Percentiles rank a stretch among this genome's conserved stretches.
Conservation (phyloP, 2,888 invertebrate species). For the Palloptera scutellata region DNA sequence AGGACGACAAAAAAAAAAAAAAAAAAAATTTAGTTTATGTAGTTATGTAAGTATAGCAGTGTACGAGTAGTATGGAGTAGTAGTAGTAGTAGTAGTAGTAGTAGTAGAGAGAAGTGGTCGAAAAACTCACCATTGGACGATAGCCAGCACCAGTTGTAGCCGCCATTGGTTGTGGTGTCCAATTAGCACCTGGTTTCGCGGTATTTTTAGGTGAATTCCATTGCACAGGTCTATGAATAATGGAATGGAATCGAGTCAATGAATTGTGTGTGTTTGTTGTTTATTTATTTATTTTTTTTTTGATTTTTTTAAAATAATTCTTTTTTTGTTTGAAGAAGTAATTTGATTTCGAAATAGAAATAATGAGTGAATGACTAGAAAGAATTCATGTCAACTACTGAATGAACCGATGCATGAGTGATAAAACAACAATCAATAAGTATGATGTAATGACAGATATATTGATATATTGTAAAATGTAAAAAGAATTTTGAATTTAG, state of each 20-base stretch:
- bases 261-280: slow-evolving; percentile 22
- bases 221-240: slow-evolving; percentile 77
- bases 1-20: background rate
- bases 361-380: no score
- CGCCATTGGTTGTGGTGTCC: slow-evolving; percentile 90
- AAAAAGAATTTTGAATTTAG: no score
- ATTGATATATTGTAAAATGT: no score
- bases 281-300: no score
- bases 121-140: slow-evolving; percentile 81
- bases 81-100: slow-evolving; percentile 24
- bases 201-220: slow-evolving; percentile 91
- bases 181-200: slow-evolving; percentile 79
- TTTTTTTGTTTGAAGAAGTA: slow-evolving; percentile 15
- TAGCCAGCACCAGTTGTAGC: slow-evolving; percentile 88
- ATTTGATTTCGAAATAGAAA: slow-evolving; percentile 14
- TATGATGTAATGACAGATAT: no score
- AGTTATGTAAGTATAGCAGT: slow-evolving; percentile 18
- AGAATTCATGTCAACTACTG: no score
- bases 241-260: slow-evolving; percentile 36
- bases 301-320: background rate
- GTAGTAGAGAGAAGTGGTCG: slow-evolving; percentile 32
- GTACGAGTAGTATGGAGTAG: slow-evolving; percentile 22
- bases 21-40: slow-evolving; percentile 12
- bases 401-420: no score
- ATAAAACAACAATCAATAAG: no score